Percentiles rank a stretch among this genome's conserved stretches.
phyloP scores from a whole-genome alignment of 2,113 vertebrate species.

The Rutilus rutilus region DNA sequence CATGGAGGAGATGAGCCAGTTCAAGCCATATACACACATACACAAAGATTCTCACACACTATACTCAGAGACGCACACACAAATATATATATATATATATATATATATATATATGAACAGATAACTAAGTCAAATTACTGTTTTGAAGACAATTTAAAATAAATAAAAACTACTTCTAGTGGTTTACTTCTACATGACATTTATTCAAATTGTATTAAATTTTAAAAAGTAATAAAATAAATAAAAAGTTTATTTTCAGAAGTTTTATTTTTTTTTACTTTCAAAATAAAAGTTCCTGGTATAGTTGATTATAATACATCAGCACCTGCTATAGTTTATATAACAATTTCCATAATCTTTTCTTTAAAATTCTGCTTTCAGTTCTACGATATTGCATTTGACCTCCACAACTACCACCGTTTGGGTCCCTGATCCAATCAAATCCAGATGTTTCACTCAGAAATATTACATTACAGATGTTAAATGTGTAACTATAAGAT shows the following conservation, averaged over 20 bases:
- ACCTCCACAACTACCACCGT: background rate
- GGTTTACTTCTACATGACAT: background rate
- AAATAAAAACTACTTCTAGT: background rate
- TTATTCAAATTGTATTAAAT: background rate
- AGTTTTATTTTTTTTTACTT: background rate
- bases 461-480: background rate
- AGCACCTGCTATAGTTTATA: too few species aligned
- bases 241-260: too few species aligned
- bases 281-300: background rate
- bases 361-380: background rate
- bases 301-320: background rate
- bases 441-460: background rate
- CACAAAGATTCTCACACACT: constrained; percentile 27
- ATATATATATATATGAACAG: background rate
- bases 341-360: too few species aligned
- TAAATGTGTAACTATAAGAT: background rate
- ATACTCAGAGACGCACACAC: background rate
- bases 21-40: constrained; percentile 34
- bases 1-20: constrained; percentile 48
- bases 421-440: background rate
- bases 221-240: background rate
- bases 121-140: background rate
- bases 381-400: background rate
- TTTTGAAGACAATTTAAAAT: background rate
- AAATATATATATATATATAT: background rate